Evolutionary conservation across 1,140 invertebrate species (phyloP).

Genomic region (Heliconius eleuchia): DNA sequence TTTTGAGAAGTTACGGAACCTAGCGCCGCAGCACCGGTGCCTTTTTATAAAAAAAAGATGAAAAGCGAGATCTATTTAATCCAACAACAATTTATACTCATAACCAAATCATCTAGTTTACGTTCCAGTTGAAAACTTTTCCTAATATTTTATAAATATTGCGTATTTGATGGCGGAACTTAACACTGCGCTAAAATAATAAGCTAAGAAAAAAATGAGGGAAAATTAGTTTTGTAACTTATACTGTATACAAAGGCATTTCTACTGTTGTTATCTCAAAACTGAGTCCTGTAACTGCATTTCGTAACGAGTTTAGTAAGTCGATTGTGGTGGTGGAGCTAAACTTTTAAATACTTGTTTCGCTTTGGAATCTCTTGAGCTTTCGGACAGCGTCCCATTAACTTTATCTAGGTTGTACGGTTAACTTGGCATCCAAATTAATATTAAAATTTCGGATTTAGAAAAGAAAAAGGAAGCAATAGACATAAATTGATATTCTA

Average conservation of each 20-base stretch:
- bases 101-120: too few species aligned
- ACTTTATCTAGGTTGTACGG: not conserved
- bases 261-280: not conserved
- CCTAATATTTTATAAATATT: too few species aligned
- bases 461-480: not conserved
- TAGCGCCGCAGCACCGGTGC: too few species aligned
- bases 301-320: slow-evolving; percentile 7
- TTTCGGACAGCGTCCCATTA: not conserved
- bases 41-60: too few species aligned
- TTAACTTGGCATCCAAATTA: not conserved
- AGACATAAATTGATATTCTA: too few species aligned
- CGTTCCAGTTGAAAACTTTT: too few species aligned
- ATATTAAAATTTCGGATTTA: not conserved
- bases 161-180: not conserved
- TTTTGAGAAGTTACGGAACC: too few species aligned
- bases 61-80: too few species aligned
- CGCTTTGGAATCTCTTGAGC: slow-evolving; percentile 3
- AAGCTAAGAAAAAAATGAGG: too few species aligned
- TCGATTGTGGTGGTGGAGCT: not conserved
- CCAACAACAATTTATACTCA: too few species aligned
- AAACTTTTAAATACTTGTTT: not conserved
- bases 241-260: not conserved
- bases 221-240: not conserved
- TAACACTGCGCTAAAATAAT: too few species aligned
- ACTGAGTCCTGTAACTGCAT: not conserved